phyloP scores from a whole-genome alignment of 2,113 vertebrate species.

The Connochaetes taurinus region DNA sequence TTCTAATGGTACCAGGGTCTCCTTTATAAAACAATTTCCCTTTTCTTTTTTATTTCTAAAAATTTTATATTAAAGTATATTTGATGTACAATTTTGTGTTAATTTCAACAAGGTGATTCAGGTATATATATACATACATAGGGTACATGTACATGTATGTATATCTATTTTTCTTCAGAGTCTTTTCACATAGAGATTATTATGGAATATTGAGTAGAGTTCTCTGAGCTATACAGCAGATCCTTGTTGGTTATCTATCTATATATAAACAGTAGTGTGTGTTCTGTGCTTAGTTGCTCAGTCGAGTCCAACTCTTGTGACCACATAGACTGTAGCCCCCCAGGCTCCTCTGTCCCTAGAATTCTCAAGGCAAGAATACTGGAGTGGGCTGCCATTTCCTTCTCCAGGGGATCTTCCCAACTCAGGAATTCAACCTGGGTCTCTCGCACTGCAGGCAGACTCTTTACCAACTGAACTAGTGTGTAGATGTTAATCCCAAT shows the following conservation, averaged over 20 bases:
- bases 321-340: not conserved
- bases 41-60: not conserved
- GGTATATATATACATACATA: not conserved
- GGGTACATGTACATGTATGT: fast-evolving
- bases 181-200: not conserved
- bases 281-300: not conserved
- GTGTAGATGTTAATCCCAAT: not conserved
- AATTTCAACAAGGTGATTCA: not conserved
- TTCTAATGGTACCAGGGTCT: not conserved
- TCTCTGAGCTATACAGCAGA: not conserved
- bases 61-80: not conserved
- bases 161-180: not conserved
- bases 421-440: not conserved
- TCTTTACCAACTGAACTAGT: not conserved
- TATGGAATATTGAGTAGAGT: not conserved
- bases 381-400: not conserved
- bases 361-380: not conserved
- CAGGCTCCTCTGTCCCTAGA: not conserved
- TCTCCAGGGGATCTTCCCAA: not conserved
- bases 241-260: not conserved
- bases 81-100: not conserved
- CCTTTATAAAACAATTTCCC: not conserved
- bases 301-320: not conserved
- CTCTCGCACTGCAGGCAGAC: not conserved
- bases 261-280: not conserved